Evolutionary conservation across 2,888 invertebrate species (phyloP), one percentile per base, ranked within the genome.

Genomic region (Lithosia quadra): DNA sequence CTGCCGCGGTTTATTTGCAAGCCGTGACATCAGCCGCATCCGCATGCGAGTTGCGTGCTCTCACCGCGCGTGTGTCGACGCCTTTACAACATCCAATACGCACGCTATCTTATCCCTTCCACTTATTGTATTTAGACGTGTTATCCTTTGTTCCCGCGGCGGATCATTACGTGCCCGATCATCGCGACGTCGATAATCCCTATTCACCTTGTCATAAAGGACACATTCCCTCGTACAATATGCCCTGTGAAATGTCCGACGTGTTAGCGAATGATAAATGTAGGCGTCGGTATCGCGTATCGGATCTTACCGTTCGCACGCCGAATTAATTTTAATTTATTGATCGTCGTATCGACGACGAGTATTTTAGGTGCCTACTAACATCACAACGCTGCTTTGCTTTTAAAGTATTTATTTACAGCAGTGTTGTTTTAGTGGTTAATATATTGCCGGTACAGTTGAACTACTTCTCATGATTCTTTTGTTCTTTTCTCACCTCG

Each of bases 271-370:
- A 94, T 94, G 95, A 94, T 95, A 94, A 94, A 95, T 95, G 94
- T 93, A 95, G 94, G 94, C 94, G 95, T 94, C 90, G 90, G 86
- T 94, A 95, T 95, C 95, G 92, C 90, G 89, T 92, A 95, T 95
- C 94, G 94, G 92, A 95, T 95, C 94, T 93, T 90, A 83, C 88
- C 94, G 94, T 94, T 95, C 94, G 95, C 94, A 93, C 93, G 93
- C 94, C 94, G 95, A 95, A 95, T 94, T 95, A 94, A 95, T 95
- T 94, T 95, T 94, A 94, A 95, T 94, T 95, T 95, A 95, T 95
- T 94, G 95, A 94, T 93, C 92, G 92, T 88, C 88, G 92, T 92
- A 94, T 92, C 92, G 92, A 91, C 91, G 89, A 88, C 81, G 91
- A 92, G 91, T 92, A 93, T 94, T 93, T 93, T 92, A 92, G 92